Evolutionary conservation across 2,113 vertebrate genomes (phyloP), one percentile per base, ranked within the genome.

Genomic region (Corydoras maculifer): DNA sequence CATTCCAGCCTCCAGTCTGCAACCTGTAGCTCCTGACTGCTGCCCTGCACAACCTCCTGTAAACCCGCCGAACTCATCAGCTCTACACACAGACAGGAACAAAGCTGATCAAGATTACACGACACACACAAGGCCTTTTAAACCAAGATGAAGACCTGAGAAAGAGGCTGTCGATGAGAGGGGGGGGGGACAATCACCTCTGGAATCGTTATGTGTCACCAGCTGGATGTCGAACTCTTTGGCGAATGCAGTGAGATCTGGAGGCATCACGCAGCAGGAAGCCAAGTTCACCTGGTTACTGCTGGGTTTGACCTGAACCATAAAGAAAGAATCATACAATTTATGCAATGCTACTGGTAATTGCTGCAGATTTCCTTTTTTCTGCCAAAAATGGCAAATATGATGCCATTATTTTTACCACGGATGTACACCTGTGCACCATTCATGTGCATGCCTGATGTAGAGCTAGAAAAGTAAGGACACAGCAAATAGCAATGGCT

Each of bases 221-320:
- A 99, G 88, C 86, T 99, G 96, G 82, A 99, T 98, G 82, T 97
- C 96, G 80, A 91, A 95, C 72, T 97, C 86, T 84, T 99, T 99
- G 8, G 97, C 96, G 70, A 99, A 99, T 25, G 94, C 94, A 66
- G 96, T 99, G 67, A 99, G 86, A 81, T 99, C 97, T 14, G 96
- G 96, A 70, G 97, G 97, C 97, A 99, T 99, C 82, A 99, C 96
- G 77, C 97, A 99, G 86, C 97, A 99, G 54, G 97, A 99, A 32
- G 97, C 96, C 61, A 99, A 88, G 82, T 99, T 99, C 62, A 99
- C 95, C 87, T 98, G 97, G 83, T 99, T 99, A 83, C 96, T 99
- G 83, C 91, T 96, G 72, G 96, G 97, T 81, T 99, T 99, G 71
- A 99, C 92, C 97, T 99, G 72, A 32, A 70, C 31, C 50, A 5